A percentile compares a stretch with the other conserved stretches of the same genome.
Evolutionary conservation across 53 echinoderm and acorn worm genomes (phyloP).

Genomic region (Echinarachnius parma): DNA sequence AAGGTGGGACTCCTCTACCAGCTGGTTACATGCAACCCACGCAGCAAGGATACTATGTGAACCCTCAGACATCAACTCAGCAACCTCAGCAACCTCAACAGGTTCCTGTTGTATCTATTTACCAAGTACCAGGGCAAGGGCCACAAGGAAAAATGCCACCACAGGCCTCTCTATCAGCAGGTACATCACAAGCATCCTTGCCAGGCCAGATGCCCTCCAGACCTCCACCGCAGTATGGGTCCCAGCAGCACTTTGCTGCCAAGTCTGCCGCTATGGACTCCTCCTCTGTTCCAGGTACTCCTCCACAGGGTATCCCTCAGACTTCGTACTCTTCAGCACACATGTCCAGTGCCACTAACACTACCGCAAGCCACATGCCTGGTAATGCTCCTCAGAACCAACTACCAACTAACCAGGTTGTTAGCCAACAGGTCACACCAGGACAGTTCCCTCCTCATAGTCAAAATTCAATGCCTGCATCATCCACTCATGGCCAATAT

Average conservation of each 20-base stretch:
- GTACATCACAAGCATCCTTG: background rate
- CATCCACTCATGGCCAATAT: slow-evolving; percentile 21
- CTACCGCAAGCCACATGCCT: slow-evolving; percentile 26
- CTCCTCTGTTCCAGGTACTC: background rate
- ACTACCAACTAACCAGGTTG: slow-evolving; percentile 9
- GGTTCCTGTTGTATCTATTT: background rate
- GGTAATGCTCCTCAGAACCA: slow-evolving; percentile 17
- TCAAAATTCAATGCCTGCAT: slow-evolving; percentile 3
- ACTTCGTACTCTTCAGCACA: slow-evolving; percentile 39
- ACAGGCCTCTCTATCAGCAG: background rate
- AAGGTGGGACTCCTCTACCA: background rate
- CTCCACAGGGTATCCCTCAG: slow-evolving; percentile 2
- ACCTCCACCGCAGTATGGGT: slow-evolving; percentile 32
- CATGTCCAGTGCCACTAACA: slow-evolving; percentile 24
- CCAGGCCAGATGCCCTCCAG: background rate
- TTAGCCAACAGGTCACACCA: background rate
- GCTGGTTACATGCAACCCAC: background rate
- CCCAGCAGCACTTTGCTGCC: slow-evolving; percentile 26
- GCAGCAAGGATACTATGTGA: background rate
- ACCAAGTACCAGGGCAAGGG: background rate
- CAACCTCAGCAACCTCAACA: background rate
- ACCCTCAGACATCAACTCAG: background rate
- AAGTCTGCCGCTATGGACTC: slow-evolving; percentile 33
- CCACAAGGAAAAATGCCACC: background rate
- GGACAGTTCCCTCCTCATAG: background rate